A percentile compares a stretch with the other conserved stretches of the same genome.
phyloP scores from a whole-genome alignment of 1,140 invertebrate genomes.

The Cydia strobilella region DNA sequence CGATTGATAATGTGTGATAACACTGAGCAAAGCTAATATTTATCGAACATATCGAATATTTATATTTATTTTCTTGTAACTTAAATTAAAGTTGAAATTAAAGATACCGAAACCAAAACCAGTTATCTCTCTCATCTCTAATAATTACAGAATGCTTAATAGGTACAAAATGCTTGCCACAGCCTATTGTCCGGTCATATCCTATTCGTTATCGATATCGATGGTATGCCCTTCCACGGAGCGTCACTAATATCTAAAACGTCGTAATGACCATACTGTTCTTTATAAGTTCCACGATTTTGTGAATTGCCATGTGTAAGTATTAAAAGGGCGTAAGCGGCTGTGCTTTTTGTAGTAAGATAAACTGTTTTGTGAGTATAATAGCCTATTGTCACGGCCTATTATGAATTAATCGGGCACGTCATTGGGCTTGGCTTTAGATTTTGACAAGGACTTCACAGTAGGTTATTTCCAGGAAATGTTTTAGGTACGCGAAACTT shows the following conservation, averaged over 20 bases:
- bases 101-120: neutral
- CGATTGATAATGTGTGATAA: no score
- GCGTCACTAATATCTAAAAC: neutral
- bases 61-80: no score
- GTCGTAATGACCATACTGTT: neutral
- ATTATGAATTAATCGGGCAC: conserved; percentile 31
- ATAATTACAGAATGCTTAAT: conserved; percentile 22
- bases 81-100: neutral
- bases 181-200: conserved; percentile 25
- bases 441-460: neutral
- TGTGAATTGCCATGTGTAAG: neutral
- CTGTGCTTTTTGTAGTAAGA: neutral
- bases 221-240: neutral
- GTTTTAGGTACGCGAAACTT: neutral
- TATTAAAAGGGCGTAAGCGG: neutral
- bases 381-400: conserved; percentile 24
- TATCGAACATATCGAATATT: no score
- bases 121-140: neutral
- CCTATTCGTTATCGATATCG: conserved; percentile 28
- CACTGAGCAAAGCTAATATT: neutral
- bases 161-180: conserved; percentile 13
- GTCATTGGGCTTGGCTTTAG: conserved; percentile 3
- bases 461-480: neutral
- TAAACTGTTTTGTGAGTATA: neutral
- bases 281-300: neutral